These are phyloP conservation scores for Ooceraea biroi DNA, from an alignment of 1,140 invertebrate genomes.

Conservation along the genomic window DNA sequence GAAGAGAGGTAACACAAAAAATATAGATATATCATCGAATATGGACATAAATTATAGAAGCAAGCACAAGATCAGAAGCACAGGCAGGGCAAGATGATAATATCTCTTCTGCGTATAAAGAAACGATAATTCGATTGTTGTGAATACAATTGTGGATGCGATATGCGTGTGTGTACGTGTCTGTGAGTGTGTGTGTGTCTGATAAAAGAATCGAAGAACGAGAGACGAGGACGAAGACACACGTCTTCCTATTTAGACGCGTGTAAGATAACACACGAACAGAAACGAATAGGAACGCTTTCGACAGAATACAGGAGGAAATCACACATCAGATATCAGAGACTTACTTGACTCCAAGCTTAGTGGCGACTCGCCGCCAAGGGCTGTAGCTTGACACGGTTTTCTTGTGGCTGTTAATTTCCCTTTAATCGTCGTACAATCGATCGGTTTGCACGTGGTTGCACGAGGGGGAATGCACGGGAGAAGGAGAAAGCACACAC, in stretches of 20 bases:
- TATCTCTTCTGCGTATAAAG: constrained; percentile 54
- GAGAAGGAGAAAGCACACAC: constrained; percentile 86
- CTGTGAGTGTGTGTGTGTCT: constrained; percentile 60
- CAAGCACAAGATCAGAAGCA: constrained; percentile 78
- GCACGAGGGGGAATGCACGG: constrained; percentile 84
- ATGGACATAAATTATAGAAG: constrained; percentile 71
- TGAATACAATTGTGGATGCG: constrained; percentile 7
- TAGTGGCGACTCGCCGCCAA: constrained; percentile 95
- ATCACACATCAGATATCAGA: constrained; percentile 79
- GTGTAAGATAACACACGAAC: constrained; percentile 73
- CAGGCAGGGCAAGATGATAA: constrained; percentile 72
- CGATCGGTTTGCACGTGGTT: constrained; percentile 80
- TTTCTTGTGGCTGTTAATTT: constrained; percentile 85
- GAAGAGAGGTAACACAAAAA: constrained; percentile 54
- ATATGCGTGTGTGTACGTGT: background rate
- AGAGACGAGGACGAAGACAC: constrained; percentile 46
- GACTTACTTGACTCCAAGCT: constrained; percentile 97
- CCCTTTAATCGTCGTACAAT: constrained; percentile 84
- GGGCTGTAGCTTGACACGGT: constrained; percentile 91
- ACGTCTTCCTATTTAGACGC: constrained; percentile 60
- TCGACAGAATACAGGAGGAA: constrained; percentile 76
- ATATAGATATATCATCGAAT: constrained; percentile 57
- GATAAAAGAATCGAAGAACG: constrained; percentile 73
- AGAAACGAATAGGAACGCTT: constrained; percentile 72
- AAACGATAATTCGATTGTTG: constrained; percentile 58